A percentile compares a stretch with the other conserved stretches of the same genome.
Evolutionary conservation across 2,888 invertebrate genomes (phyloP).

Genomic region (Acanthosepion lycidas): DNA sequence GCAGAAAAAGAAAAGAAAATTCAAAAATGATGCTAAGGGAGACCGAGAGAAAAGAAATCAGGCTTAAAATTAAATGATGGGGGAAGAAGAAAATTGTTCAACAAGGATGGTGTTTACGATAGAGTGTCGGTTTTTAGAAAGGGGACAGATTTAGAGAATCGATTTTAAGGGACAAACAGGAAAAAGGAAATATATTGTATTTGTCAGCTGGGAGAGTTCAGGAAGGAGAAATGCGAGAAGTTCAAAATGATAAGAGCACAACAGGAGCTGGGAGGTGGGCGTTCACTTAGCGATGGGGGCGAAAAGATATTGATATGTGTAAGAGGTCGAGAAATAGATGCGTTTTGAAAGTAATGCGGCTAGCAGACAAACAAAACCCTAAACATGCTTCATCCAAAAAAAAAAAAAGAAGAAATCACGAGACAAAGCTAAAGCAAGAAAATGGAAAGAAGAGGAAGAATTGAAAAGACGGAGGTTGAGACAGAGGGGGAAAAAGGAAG

Average conservation of each 20-base stretch:
- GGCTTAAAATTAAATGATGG: no score
- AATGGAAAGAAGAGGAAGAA: background rate
- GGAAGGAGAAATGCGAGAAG: background rate
- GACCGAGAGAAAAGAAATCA: no score
- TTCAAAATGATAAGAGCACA: background rate
- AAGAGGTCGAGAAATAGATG: background rate
- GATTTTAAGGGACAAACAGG: background rate
- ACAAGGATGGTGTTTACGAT: background rate
- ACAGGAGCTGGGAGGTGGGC: background rate
- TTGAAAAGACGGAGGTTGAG: background rate
- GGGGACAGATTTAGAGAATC: background rate
- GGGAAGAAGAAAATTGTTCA: background rate
- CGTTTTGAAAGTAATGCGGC: background rate
- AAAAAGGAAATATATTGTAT: background rate
- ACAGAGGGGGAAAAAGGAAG: background rate
- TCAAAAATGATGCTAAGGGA: no score
- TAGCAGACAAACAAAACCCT: background rate
- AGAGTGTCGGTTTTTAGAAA: background rate
- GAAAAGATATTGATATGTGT: background rate
- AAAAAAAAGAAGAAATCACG: background rate
- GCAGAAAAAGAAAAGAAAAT: no score
- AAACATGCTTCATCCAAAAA: background rate
- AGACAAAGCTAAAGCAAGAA: no score
- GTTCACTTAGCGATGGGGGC: background rate
- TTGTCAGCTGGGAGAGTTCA: background rate